phyloP scores from a whole-genome alignment of 2,888 invertebrate genomes.

The Microctonus aethiopoides region DNA sequence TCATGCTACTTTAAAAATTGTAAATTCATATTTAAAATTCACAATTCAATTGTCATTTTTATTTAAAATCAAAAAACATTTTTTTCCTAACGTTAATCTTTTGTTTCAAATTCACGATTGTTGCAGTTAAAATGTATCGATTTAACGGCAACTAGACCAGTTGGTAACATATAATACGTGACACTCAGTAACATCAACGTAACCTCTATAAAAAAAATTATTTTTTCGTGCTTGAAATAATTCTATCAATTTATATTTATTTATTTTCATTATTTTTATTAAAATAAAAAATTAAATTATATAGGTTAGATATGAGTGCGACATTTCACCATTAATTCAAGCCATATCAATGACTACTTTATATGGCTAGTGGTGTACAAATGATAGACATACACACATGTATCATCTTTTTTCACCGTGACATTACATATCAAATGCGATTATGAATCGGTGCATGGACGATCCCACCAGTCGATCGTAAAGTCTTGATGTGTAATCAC shows the following conservation, averaged over 20 bases:
- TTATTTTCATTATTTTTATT: background rate
- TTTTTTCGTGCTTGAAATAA: background rate
- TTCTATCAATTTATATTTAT: no score
- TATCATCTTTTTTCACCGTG: constrained; percentile 25
- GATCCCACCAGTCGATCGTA: constrained; percentile 52
- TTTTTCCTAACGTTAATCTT: background rate
- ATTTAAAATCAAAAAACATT: background rate
- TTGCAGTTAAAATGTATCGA: constrained; percentile 1
- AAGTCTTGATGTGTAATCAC: constrained; percentile 32
- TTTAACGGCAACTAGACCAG: constrained; percentile 4
- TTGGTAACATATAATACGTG: constrained; percentile 12
- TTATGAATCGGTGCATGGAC: constrained; percentile 49
- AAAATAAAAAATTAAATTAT: background rate
- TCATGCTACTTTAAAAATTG: background rate
- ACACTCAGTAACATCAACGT: background rate
- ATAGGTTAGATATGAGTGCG: constrained; percentile 1
- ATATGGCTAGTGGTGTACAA: constrained; percentile 16
- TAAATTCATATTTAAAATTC: no score
- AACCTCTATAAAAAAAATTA: background rate
- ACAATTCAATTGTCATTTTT: no score
- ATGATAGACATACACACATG: constrained; percentile 16
- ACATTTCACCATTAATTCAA: constrained; percentile 32
- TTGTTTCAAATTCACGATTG: background rate
- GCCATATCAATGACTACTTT: constrained; percentile 22
- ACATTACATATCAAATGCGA: constrained; percentile 46